Evolutionary conservation across 2,797 vertebrate species (phyloP).

Genomic region (Sebastolobus alascanus): DNA sequence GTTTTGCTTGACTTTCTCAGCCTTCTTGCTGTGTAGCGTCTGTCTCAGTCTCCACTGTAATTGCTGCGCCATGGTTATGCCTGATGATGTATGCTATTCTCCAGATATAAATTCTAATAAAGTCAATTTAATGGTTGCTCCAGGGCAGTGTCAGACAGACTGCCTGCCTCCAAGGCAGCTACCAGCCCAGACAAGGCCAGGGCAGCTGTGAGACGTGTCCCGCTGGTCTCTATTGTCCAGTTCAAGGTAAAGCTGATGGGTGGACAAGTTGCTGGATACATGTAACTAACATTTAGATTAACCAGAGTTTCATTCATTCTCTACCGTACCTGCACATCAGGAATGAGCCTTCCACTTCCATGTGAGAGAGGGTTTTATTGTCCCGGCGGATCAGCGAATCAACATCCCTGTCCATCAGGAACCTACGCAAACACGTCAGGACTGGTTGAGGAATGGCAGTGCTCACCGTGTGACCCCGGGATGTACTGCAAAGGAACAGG

Average conservation of each 20-base stretch:
- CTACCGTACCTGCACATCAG: constrained; percentile 58
- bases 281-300: constrained; percentile 11
- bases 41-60: constrained; percentile 3
- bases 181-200: constrained; percentile 85
- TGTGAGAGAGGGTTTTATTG: constrained; percentile 87
- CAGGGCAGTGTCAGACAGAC: constrained; percentile 82
- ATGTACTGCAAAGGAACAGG: constrained; percentile 85
- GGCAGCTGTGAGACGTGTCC: constrained; percentile 83
- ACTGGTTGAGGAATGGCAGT: constrained; percentile 74
- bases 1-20: neutral
- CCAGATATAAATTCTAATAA: constrained; percentile 30
- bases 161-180: constrained; percentile 86
- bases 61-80: constrained; percentile 10
- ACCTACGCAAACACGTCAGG: constrained; percentile 83
- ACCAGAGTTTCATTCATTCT: neutral
- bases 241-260: constrained; percentile 72
- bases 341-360: constrained; percentile 66
- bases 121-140: constrained; percentile 45
- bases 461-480: constrained; percentile 83
- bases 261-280: constrained; percentile 15
- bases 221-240: constrained; percentile 79
- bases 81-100: constrained; percentile 23
- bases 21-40: constrained; percentile 11
- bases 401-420: constrained; percentile 82
- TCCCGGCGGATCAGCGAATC: constrained; percentile 72